Conservation (phyloP, 2,888 invertebrate genomes). For the Stegophylla sp. region DNA sequence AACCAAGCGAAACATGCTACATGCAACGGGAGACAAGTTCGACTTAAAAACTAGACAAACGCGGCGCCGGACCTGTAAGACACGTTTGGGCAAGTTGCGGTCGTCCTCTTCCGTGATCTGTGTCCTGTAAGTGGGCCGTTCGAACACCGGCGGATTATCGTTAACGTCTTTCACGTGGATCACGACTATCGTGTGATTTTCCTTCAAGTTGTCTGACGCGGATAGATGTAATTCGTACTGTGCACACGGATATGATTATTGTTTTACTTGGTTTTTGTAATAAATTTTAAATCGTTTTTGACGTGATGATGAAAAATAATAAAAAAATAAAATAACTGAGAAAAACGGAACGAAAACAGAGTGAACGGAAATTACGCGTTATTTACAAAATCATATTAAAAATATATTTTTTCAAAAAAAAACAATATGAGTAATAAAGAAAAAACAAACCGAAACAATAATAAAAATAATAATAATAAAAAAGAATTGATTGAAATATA, state of each 20-base stretch:
- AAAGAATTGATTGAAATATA: not conserved
- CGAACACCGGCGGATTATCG: slow-evolving; percentile 97
- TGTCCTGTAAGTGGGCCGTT: slow-evolving; percentile 90
- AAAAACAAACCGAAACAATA: not conserved
- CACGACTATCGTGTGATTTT: slow-evolving; percentile 95
- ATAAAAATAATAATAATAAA: not conserved
- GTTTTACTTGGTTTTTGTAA: not conserved
- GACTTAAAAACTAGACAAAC: slow-evolving; percentile 31
- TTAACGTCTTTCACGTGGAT: slow-evolving; percentile 97
- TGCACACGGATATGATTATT: slow-evolving; percentile 60
- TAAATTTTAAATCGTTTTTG: not conserved
- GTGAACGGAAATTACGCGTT: not conserved
- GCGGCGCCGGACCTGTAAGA: slow-evolving; percentile 75
- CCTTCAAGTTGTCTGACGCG: slow-evolving; percentile 94
- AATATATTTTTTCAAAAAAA: too few relatives aligned
- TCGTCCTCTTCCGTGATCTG: slow-evolving; percentile 96
- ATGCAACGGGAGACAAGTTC: slow-evolving; percentile 62
- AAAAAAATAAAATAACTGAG: not conserved
- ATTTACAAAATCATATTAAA: not conserved
- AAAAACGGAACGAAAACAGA: too few relatives aligned
- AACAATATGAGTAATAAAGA: not conserved
- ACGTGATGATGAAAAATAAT: not conserved
- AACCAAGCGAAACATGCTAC: slow-evolving; percentile 62
- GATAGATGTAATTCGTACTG: slow-evolving; percentile 94
- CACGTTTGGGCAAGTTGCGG: slow-evolving; percentile 90